A percentile compares a stretch with the other conserved stretches of the same genome.
Conservation (phyloP, 2,113 vertebrate genomes). For the Macaca fascicularis region T2T-MFA8v1.1 NC_088394.1:53306501-53307000, state of each 20-base stretch:
- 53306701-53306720: slow-evolving; percentile 49
- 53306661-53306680: slow-evolving; percentile 43
- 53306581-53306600: slow-evolving; percentile 13
- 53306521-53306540: slow-evolving; percentile 21
- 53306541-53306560: slow-evolving; percentile 31
- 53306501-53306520: not conserved
- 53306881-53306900: no score
- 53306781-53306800: no score
- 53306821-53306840: no score
- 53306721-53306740: slow-evolving; percentile 32
- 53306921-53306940: no score
- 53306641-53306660: not conserved
- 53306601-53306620: slow-evolving; percentile 45
- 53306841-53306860: no score
- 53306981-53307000: no score
- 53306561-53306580: slow-evolving; percentile 13
- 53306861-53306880: no score
- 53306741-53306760: slow-evolving; percentile 38
- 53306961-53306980: no score
- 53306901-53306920: no score
- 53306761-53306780: not conserved
- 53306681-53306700: slow-evolving; percentile 30
- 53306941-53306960: no score
- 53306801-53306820: no score
- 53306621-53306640: not conserved